These are phyloP conservation scores for Hepsetus odoe DNA, from an alignment of 2,113 vertebrate genomes.

Conservation along the genomic window DNA sequence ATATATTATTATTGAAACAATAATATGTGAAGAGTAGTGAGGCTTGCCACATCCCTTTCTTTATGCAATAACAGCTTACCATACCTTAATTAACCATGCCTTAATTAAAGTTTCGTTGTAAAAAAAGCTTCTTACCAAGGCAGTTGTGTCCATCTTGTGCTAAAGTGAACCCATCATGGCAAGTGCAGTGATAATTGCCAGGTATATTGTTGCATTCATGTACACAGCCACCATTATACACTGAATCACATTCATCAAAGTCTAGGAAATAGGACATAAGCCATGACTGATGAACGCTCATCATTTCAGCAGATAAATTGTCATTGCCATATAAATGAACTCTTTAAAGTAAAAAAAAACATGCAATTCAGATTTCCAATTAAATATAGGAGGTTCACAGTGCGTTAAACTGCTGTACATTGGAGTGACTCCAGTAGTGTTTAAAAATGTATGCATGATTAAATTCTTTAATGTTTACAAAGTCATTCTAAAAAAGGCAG, in stretches of 20 bases:
- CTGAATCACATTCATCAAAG: slow-evolving; percentile 91
- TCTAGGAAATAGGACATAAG: slow-evolving; percentile 79
- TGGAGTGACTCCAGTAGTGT: no score
- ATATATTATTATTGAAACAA: no score
- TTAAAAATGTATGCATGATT: no score
- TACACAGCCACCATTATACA: slow-evolving; percentile 94
- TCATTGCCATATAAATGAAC: neutral
- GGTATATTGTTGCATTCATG: slow-evolving; percentile 97
- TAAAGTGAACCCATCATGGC: slow-evolving; percentile 94
- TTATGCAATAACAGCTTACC: neutral
- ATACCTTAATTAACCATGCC: neutral
- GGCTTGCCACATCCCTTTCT: neutral
- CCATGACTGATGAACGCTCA: slow-evolving; percentile 59
- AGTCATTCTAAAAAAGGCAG: no score
- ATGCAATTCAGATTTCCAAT: neutral
- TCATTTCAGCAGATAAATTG: slow-evolving; percentile 26
- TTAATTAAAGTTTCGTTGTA: no score
- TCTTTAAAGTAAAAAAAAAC: neutral
- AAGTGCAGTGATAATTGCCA: slow-evolving; percentile 96
- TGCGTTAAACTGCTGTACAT: neutral
- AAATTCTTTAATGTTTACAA: no score
- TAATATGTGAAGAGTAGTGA: no score
- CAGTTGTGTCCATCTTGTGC: slow-evolving; percentile 97
- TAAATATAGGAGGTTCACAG: neutral
- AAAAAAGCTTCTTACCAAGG: slow-evolving; percentile 82